A percentile compares a stretch with the other conserved stretches of the same genome.
Conservation (phyloP, 1,140 invertebrate species). For the Cepaea nemoralis region DNA sequence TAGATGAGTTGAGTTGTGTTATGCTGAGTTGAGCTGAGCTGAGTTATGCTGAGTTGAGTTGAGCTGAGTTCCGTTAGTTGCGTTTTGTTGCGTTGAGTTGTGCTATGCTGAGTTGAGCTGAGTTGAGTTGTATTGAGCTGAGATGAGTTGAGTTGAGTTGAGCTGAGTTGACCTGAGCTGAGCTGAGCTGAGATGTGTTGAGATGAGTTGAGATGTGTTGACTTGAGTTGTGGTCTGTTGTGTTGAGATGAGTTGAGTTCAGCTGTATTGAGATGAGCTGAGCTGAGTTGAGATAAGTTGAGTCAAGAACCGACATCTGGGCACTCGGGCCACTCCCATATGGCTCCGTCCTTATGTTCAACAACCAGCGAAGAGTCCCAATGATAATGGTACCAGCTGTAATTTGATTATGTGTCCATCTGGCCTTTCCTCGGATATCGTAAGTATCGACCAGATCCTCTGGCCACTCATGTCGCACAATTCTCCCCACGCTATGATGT, state of each 20-base stretch:
- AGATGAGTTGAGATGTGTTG: not conserved
- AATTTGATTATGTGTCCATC: no score
- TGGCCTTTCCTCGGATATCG: no score
- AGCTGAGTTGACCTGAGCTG: not conserved
- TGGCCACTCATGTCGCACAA: no score
- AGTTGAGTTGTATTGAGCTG: not conserved
- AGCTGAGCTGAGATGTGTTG: not conserved
- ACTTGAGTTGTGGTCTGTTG: not conserved
- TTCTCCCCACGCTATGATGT: no score
- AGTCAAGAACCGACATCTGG: no score
- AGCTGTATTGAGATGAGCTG: slow-evolving; percentile 5
- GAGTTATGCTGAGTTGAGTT: slow-evolving; percentile 2
- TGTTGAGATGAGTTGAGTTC: not conserved
- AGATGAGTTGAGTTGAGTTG: slow-evolving; percentile 3
- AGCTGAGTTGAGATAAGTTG: slow-evolving; percentile 9
- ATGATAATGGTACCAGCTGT: no score
- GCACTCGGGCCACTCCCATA: no score
- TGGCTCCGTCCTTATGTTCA: no score
- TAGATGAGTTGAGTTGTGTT: no score
- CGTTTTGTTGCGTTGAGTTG: not conserved
- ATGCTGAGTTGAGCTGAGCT: no score
- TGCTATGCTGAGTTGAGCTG: not conserved
- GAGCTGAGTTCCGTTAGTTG: slow-evolving; percentile 1
- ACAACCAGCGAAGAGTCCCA: no score
- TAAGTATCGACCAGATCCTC: no score